Base-by-base conservation (phyloP, 2,888 invertebrate genomes). In the Drosophila putrida region DNA sequence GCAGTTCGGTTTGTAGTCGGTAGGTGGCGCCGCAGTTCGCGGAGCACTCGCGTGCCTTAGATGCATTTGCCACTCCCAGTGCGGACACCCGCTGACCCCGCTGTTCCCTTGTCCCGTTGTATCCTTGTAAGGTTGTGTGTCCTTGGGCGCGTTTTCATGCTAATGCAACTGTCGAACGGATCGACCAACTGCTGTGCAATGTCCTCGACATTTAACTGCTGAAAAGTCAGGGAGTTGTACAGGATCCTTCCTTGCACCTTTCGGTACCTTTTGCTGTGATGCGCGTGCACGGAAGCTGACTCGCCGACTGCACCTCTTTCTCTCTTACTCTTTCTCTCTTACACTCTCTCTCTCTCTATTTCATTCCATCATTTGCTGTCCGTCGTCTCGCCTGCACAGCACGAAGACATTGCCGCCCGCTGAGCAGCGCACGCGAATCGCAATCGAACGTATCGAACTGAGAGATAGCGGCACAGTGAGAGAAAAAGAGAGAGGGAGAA, bases 271-370 rank as follows among this genome's bases (percentile, higher is more conserved):
- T 25, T 25, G 59, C 50, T 6, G 53, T 4, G 64, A 50, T 50
- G 63, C 86, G 82, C 89, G 82, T 88, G 82, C 82, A 82, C 82
- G 54, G 82, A 88, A 82, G 82, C 88, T 64, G 67, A 11, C 36
- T 20, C n/a, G 47, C 71, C 43, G 43, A 27, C 51, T 20, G 65
- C 62, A 60, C 49, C 55, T 50, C 27, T 10, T 36, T 9, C 36
- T 9, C 15, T 62, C 51, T 31, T 25, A 6, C 28, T 43, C 57
- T 15, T n/a, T 6, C 27, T 36, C 28, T 28, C 54, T 38, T 53
- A 27, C 28, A 11, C 33, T 33, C 27, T n/a, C 49, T 41, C 6
- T 28, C 25, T 25, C 28, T 25, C 31, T 46, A 13, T 39, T 43
- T 28, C 28, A 39, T 36, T 35, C 44, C 8, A 11, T 9, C 38